Conservation (phyloP, 2,113 vertebrate genomes). For the Callionymus lyra region DNA sequence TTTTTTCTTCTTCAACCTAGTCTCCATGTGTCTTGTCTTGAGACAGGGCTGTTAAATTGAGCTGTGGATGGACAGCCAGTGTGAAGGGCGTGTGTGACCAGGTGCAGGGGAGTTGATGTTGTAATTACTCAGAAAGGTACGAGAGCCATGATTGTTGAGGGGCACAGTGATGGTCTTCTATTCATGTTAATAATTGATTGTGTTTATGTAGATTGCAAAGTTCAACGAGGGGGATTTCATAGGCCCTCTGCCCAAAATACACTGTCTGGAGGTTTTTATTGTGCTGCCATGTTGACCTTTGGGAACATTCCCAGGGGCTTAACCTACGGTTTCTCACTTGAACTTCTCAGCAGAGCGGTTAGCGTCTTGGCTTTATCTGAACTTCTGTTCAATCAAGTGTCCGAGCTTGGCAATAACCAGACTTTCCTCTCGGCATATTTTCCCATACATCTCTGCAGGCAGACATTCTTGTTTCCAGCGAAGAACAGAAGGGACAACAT, state of each 20-base stretch:
- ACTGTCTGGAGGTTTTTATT: too few species aligned
- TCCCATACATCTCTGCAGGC: slow-evolving; percentile 55
- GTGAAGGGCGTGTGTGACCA: slow-evolving; percentile 39
- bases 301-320: too few species aligned
- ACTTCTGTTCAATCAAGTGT: neutral
- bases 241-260: too few species aligned
- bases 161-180: too few species aligned
- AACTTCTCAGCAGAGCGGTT: neutral
- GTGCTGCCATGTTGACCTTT: too few species aligned
- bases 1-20: slow-evolving; percentile 13
- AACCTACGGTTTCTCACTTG: too few species aligned
- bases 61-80: slow-evolving; percentile 28
- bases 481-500: slow-evolving; percentile 46
- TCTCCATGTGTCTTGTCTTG: neutral
- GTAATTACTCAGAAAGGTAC: slow-evolving; percentile 52
- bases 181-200: too few species aligned
- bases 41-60: slow-evolving; percentile 63
- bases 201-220: too few species aligned
- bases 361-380: slow-evolving; percentile 22
- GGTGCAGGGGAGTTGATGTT: slow-evolving; percentile 54
- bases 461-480: slow-evolving; percentile 43
- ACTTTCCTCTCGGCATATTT: slow-evolving; percentile 55
- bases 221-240: too few species aligned
- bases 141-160: neutral
- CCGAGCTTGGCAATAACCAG: slow-evolving; percentile 41